Percentiles rank a stretch among this genome's conserved stretches.
phyloP scores from a whole-genome alignment of 2,797 vertebrate genomes.

The Mus caroli region DNA sequence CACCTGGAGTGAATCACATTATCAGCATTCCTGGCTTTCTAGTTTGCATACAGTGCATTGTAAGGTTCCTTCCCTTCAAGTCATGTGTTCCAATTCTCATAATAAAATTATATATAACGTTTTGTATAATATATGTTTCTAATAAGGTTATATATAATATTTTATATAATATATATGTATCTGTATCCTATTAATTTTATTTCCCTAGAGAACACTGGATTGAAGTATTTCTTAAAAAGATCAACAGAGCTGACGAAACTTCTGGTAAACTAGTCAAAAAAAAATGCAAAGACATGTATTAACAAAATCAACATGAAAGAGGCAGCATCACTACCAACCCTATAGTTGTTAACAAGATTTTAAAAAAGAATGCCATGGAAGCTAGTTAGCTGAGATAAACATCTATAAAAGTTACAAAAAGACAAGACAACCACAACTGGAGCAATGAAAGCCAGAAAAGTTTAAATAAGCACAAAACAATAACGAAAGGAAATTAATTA shows the following conservation, averaged over 20 bases:
- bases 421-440: neutral
- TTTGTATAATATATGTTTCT: neutral
- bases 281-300: neutral
- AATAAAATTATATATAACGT: neutral
- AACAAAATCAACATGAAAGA: conserved; percentile 3
- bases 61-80: neutral
- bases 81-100: neutral
- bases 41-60: neutral
- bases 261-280: neutral
- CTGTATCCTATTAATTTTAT: neutral
- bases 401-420: conserved; percentile 17
- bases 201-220: neutral
- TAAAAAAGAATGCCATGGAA: neutral
- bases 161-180: neutral
- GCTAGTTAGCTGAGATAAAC: conserved; percentile 1
- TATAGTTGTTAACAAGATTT: conserved; percentile 21
- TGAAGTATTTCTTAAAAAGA: conserved; percentile 18
- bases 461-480: neutral
- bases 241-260: neutral
- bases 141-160: neutral
- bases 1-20: neutral
- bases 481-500: neutral
- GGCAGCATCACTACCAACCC: neutral
- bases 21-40: neutral
- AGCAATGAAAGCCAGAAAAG: neutral